Conservation (phyloP, 2,888 invertebrate species). For the Mycalesis mineus region DNA sequence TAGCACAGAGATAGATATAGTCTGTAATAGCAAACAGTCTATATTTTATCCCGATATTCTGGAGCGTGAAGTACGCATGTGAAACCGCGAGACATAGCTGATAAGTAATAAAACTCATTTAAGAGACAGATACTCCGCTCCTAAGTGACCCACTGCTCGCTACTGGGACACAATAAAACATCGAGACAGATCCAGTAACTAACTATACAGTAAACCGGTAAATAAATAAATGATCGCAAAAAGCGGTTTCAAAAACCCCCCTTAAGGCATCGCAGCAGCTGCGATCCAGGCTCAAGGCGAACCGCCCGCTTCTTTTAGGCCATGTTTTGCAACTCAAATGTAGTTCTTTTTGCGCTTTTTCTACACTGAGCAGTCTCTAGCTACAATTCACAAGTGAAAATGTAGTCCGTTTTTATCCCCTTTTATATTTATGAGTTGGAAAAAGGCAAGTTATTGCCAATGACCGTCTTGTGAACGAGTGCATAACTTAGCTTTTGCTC, state of each 20-base stretch:
- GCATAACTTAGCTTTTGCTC: slow-evolving; percentile 8
- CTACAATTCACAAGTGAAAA: slow-evolving; percentile 28
- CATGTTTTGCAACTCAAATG: slow-evolving; percentile 52
- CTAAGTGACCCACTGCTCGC: slow-evolving; percentile 6
- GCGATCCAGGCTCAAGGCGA: slow-evolving; percentile 61
- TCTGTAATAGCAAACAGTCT: too few relatives aligned
- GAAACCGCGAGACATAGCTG: not conserved
- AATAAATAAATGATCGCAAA: slow-evolving; percentile 58
- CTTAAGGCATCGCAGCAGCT: slow-evolving; percentile 55
- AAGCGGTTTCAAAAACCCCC: slow-evolving; percentile 64
- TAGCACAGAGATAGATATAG: too few relatives aligned
- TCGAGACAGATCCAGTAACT: slow-evolving; percentile 38
- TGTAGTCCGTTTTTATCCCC: slow-evolving; percentile 17
- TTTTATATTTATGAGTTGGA: slow-evolving; percentile 21
- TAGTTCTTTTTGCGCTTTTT: slow-evolving; percentile 42
- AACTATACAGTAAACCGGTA: slow-evolving; percentile 59
- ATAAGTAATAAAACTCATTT: not conserved
- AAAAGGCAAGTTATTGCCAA: slow-evolving; percentile 26
- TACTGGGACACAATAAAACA: slow-evolving; percentile 20
- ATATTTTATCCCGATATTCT: too few relatives aligned
- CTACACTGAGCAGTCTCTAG: slow-evolving; percentile 25
- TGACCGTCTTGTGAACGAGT: slow-evolving; percentile 16
- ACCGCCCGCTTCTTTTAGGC: slow-evolving; percentile 55
- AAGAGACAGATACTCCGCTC: not conserved
- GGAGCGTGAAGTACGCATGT: too few relatives aligned